Conservation (phyloP, 2,888 invertebrate species). For the Ochlodes sylvanus region DNA sequence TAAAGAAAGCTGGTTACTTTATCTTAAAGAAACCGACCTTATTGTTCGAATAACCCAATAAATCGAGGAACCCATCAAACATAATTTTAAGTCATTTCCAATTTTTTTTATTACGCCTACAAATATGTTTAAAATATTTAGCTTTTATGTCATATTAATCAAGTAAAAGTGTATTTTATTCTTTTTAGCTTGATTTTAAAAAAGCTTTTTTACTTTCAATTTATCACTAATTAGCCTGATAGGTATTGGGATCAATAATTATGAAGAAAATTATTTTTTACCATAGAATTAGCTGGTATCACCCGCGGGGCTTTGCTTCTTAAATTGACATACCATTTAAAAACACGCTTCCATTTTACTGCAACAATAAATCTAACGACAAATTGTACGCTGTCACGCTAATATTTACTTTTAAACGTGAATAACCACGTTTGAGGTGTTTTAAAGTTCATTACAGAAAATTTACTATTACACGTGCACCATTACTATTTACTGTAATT, state of each 20-base stretch:
- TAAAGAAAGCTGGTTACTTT: no score
- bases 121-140: no score
- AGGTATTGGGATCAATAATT: background rate
- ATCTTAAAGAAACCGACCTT: no score
- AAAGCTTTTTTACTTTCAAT: no score
- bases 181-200: no score
- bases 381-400: slow-evolving; percentile 17
- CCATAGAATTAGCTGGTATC: background rate
- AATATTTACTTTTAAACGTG: slow-evolving; percentile 2
- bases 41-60: no score
- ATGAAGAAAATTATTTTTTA: background rate
- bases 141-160: no score
- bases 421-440: slow-evolving; percentile 5
- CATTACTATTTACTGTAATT: background rate
- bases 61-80: no score
- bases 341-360: background rate
- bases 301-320: background rate
- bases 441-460: slow-evolving; percentile 8
- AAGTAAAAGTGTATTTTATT: no score
- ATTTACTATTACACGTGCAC: background rate
- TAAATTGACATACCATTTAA: background rate
- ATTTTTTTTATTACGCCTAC: no score
- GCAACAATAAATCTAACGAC: slow-evolving; percentile 9
- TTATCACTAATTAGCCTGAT: no score
- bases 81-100: no score